Evolutionary conservation across 2,797 vertebrate species (phyloP).

Genomic region (Oreortyx pictus): DNA sequence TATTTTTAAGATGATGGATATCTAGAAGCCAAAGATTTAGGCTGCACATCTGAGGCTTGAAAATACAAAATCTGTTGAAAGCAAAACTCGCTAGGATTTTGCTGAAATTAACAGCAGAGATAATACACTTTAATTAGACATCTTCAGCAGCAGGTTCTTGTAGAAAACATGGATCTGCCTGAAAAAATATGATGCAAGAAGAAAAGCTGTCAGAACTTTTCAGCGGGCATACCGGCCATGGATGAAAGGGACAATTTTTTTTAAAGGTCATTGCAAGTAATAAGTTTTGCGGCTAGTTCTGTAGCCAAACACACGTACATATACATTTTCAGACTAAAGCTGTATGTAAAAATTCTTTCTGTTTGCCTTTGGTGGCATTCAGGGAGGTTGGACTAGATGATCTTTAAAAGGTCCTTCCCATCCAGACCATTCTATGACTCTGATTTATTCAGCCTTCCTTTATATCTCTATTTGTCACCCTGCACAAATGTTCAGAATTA

Average conservation of each 20-base stretch:
- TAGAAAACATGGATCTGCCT: conserved; percentile 2
- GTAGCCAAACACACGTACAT: background rate
- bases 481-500: background rate
- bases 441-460: background rate
- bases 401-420: background rate
- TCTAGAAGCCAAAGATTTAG: conserved; percentile 29
- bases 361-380: background rate
- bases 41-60: conserved; percentile 16
- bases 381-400: background rate
- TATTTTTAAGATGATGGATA: conserved; percentile 43
- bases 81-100: background rate
- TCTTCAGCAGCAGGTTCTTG: conserved; percentile 1
- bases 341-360: background rate
- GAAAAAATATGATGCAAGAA: background rate
- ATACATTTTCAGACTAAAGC: background rate
- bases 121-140: conserved; percentile 11
- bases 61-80: conserved; percentile 60
- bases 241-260: background rate
- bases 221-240: background rate
- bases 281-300: background rate
- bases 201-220: background rate
- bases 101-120: conserved; percentile 23
- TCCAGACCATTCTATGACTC: background rate
- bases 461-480: background rate
- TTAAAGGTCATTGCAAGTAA: background rate